phyloP scores from a whole-genome alignment of 2,113 vertebrate species.

The Anoplopoma fimbria region DNA sequence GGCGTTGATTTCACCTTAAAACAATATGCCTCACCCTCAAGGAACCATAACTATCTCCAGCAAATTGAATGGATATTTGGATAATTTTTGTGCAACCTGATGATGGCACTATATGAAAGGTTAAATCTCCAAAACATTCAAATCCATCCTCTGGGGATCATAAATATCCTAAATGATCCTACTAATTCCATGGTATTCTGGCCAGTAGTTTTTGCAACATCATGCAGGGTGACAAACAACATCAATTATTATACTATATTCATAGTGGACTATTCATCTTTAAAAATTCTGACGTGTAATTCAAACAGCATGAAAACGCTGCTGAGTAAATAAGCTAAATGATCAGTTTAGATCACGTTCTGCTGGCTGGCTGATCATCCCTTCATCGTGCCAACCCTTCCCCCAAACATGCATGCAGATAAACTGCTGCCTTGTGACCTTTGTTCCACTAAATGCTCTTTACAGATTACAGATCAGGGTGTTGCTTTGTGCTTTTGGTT shows the following conservation, averaged over 20 bases:
- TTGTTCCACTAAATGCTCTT: conserved; percentile 48
- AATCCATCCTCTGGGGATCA: conserved; percentile 3
- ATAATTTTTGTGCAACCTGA: neutral
- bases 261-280: neutral
- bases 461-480: conserved; percentile 38
- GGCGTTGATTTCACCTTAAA: neutral
- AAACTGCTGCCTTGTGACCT: conserved; percentile 46
- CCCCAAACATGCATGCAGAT: conserved; percentile 8
- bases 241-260: neutral
- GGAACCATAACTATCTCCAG: conserved; percentile 12
- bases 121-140: neutral
- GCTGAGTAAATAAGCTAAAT: conserved; percentile 8
- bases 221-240: neutral
- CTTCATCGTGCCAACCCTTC: neutral
- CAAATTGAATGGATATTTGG: neutral
- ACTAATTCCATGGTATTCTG: conserved; percentile 24
- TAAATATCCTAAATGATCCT: neutral
- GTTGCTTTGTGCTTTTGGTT: conserved; percentile 3
- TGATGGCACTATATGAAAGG: neutral
- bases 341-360: conserved; percentile 7
- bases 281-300: neutral
- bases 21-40: neutral
- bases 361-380: conserved; percentile 10
- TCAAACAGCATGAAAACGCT: neutral
- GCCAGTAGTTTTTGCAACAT: neutral